Conservation (phyloP, 2,888 invertebrate genomes). For the Sicus ferrugineus region DNA sequence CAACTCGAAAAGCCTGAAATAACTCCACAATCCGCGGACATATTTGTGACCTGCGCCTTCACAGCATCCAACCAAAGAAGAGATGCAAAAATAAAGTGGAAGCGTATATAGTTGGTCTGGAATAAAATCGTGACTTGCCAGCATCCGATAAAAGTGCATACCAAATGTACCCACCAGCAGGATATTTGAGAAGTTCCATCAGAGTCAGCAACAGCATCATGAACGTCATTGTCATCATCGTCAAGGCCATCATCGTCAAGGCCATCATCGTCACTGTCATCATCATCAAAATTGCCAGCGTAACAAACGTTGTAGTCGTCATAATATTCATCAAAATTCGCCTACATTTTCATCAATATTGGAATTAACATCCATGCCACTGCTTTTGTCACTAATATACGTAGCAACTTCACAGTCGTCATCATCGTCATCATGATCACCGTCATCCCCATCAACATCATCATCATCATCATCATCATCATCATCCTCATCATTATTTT, state of each 20-base stretch:
- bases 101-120: conserved; percentile 2
- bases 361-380: neutral
- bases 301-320: neutral
- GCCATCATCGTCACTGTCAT: neutral
- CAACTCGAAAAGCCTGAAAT: no score
- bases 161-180: conserved; percentile 60
- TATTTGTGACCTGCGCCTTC: no score
- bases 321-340: neutral
- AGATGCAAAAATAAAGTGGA: neutral
- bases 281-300: neutral
- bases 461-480: neutral
- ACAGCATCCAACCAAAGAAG: neutral
- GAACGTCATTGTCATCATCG: neutral
- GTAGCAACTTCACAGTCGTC: neutral
- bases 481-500: neutral
- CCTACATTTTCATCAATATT: no score
- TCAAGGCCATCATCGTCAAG: neutral
- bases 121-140: conserved; percentile 57
- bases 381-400: neutral
- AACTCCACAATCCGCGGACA: no score
- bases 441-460: neutral
- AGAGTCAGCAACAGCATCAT: conserved; percentile 39
- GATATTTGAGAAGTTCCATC: conserved; percentile 59
- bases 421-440: neutral
- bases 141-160: conserved; percentile 60